Percentiles rank a stretch among this genome's conserved stretches.
phyloP scores from a whole-genome alignment of 2,888 invertebrate species.

The Escarpia spicata region DNA sequence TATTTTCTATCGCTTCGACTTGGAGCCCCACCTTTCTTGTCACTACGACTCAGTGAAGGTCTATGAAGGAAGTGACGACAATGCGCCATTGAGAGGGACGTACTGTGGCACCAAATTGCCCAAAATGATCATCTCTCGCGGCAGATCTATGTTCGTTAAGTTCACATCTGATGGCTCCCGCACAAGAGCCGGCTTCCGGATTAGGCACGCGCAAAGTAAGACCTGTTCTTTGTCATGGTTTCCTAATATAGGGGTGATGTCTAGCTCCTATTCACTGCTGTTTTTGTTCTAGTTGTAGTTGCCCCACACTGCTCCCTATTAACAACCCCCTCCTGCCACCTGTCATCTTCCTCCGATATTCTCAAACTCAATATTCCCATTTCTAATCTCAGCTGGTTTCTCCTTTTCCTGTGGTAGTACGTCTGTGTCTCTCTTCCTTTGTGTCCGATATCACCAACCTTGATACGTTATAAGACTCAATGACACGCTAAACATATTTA shows the following conservation, averaged over 20 bases:
- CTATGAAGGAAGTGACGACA: not conserved
- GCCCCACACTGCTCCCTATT: too few relatives aligned
- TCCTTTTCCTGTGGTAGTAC: too few relatives aligned
- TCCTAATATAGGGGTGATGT: not conserved
- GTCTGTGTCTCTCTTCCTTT: too few relatives aligned
- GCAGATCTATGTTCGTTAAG: not conserved
- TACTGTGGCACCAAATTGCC: not conserved
- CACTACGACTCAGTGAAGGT: not conserved
- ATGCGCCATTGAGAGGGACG: not conserved
- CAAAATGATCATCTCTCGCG: not conserved
- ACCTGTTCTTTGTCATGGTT: not conserved
- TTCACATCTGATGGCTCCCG: not conserved
- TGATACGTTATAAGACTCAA: too few relatives aligned
- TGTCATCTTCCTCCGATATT: too few relatives aligned
- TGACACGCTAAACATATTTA: too few relatives aligned
- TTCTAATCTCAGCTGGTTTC: too few relatives aligned
- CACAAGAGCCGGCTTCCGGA: not conserved
- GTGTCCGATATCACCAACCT: too few relatives aligned
- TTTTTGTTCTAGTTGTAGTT: not conserved
- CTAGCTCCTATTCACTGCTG: not conserved
- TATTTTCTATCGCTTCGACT: not conserved
- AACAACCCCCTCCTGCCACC: too few relatives aligned
- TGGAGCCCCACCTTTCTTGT: not conserved
- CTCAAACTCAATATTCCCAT: too few relatives aligned
- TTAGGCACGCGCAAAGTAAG: not conserved